Evolutionary conservation across 2,888 invertebrate species (phyloP).

Genomic region (Suillia variegata): DNA sequence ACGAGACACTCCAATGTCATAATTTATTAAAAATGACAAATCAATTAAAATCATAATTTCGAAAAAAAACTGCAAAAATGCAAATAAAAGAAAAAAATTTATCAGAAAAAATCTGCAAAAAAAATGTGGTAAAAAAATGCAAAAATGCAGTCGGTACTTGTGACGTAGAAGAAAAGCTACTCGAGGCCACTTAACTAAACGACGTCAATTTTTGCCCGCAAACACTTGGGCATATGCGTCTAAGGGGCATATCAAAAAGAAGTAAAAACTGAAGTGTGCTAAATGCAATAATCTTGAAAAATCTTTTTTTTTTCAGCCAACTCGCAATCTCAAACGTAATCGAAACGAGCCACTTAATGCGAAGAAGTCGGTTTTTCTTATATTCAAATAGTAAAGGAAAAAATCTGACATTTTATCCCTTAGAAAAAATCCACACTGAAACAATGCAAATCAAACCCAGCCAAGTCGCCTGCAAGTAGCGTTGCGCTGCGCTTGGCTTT

Average conservation of each 20-base stretch:
- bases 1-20: slow-evolving; percentile 46
- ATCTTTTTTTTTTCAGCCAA: no score
- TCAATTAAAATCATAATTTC: not conserved
- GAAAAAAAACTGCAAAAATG: not conserved
- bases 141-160: not conserved
- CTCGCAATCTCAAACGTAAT: slow-evolving; percentile 39
- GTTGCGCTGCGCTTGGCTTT: not conserved
- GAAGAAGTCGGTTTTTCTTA: no score
- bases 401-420: no score
- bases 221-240: not conserved
- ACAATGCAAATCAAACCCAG: no score
- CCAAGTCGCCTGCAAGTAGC: no score
- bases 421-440: no score
- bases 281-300: no score
- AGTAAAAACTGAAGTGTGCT: not conserved
- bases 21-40: slow-evolving; percentile 41
- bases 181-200: slow-evolving; percentile 44
- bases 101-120: not conserved
- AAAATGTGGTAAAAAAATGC: not conserved
- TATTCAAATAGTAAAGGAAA: no score
- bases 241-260: not conserved
- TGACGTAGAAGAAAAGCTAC: slow-evolving; percentile 26
- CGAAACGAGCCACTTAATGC: slow-evolving; percentile 55
- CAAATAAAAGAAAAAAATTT: not conserved
- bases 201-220: slow-evolving; percentile 42